phyloP scores from a whole-genome alignment of 2,888 invertebrate genomes.

The Tubulanus polymorphus region DNA sequence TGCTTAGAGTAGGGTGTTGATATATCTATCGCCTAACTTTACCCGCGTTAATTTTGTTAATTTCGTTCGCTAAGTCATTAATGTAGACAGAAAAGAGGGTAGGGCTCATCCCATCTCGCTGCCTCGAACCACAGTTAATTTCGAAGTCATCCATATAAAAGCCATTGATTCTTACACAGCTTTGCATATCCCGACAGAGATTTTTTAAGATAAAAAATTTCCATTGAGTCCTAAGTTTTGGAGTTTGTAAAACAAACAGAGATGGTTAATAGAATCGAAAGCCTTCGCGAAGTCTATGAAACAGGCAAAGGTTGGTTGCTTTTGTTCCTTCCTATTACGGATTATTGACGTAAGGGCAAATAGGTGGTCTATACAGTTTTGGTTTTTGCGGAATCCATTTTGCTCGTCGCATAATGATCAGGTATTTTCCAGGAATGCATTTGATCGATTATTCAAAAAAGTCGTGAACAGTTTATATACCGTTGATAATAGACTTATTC shows the following conservation, averaged over 20 bases:
- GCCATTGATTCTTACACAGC: neutral
- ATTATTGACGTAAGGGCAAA: no score
- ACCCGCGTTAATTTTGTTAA: conserved; percentile 4
- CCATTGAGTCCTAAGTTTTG: no score
- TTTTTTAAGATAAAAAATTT: no score
- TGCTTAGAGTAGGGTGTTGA: conserved; percentile 12
- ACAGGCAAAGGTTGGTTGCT: no score
- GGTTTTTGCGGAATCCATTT: no score
- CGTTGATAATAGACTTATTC: neutral
- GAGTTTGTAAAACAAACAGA: no score
- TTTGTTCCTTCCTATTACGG: no score
- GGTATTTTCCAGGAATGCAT: neutral
- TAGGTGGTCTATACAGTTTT: no score
- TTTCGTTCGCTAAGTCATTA: conserved; percentile 7
- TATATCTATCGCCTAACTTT: neutral
- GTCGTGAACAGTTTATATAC: neutral
- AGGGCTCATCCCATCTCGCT: neutral
- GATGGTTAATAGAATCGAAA: no score
- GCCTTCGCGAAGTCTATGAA: no score
- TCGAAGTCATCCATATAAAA: neutral
- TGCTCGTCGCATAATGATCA: no score
- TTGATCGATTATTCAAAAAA: neutral
- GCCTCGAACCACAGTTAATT: neutral
- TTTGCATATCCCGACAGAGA: no score
- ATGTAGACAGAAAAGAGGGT: neutral